These are phyloP conservation scores for Magallana nippona DNA, from an alignment of 2,888 invertebrate genomes.

Conservation along the genomic window DNA sequence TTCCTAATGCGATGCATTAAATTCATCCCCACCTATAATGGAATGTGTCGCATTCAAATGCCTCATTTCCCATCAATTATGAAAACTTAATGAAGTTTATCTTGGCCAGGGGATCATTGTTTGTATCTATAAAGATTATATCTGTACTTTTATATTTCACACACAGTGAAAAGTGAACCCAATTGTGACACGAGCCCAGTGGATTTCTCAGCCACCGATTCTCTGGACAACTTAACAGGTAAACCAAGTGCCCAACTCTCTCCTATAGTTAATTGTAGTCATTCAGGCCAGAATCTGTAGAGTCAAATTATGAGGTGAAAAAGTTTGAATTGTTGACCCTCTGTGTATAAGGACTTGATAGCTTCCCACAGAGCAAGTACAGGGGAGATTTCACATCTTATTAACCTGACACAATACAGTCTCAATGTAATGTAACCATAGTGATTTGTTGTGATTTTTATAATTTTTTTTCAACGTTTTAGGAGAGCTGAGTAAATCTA, in stretches of 20 bases:
- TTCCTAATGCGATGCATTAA: constrained; percentile 17
- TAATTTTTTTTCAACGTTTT: not conserved
- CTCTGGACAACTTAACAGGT: constrained; percentile 36
- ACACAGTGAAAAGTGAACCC: constrained; percentile 49
- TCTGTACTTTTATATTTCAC: constrained; percentile 24
- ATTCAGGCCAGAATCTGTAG: not conserved
- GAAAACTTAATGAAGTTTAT: constrained; percentile 32
- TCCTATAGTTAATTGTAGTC: not conserved
- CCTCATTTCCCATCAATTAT: constrained; percentile 33
- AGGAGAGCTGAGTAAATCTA: constrained; percentile 34
- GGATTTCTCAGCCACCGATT: constrained; percentile 33
- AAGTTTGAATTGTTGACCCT: constrained; percentile 11
- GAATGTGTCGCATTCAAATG: constrained; percentile 35
- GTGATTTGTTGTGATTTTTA: constrained; percentile 16
- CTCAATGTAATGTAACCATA: constrained; percentile 25
- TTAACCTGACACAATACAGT: constrained; percentile 23
- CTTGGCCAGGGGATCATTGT: constrained; percentile 21
- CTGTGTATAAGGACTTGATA: not conserved
- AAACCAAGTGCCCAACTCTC: not conserved
- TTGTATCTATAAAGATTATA: constrained; percentile 35
- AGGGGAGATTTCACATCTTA: constrained; percentile 6
- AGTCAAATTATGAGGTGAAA: constrained; percentile 8
- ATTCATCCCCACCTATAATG: constrained; percentile 24
- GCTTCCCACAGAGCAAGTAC: constrained; percentile 1
- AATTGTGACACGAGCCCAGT: constrained; percentile 35